phyloP scores from a whole-genome alignment of 2,888 invertebrate species.

The Hirtodrosophila histrioides region DNA sequence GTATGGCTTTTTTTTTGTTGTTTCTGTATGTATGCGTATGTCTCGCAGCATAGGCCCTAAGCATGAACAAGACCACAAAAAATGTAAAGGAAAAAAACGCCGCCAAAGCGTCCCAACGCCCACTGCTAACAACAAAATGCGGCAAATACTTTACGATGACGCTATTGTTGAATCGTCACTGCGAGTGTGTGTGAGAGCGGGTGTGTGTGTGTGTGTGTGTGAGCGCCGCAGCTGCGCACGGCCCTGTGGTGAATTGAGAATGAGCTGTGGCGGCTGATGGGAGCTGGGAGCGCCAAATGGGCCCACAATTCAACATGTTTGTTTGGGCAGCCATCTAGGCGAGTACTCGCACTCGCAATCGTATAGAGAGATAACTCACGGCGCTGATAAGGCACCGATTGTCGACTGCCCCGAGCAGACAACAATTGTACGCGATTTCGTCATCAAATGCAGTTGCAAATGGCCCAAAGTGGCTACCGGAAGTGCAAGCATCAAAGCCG shows the following conservation, averaged over 20 bases:
- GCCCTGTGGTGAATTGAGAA: conserved; percentile 54
- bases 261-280: neutral
- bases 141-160: conserved; percentile 77
- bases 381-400: conserved; percentile 57
- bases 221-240: conserved; percentile 60
- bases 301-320: conserved; percentile 61
- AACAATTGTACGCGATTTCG: conserved; percentile 63
- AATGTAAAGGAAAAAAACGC: conserved; percentile 51
- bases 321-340: conserved; percentile 20
- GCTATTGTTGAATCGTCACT: conserved; percentile 69
- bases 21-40: conserved; percentile 19
- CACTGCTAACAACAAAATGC: conserved; percentile 70
- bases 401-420: conserved; percentile 41
- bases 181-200: conserved; percentile 1
- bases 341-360: neutral
- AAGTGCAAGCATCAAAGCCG: conserved; percentile 25
- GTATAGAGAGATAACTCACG: conserved; percentile 22
- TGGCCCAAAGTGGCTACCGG: conserved; percentile 39
- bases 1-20: neutral
- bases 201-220: conserved; percentile 11
- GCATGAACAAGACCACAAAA: conserved; percentile 24
- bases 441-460: conserved; percentile 48
- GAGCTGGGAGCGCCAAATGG: conserved; percentile 8
- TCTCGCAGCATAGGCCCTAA: conserved; percentile 32
- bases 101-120: conserved; percentile 58